Evolutionary conservation across 2,888 invertebrate species (phyloP).

Genomic region (Conomelus anceps): DNA sequence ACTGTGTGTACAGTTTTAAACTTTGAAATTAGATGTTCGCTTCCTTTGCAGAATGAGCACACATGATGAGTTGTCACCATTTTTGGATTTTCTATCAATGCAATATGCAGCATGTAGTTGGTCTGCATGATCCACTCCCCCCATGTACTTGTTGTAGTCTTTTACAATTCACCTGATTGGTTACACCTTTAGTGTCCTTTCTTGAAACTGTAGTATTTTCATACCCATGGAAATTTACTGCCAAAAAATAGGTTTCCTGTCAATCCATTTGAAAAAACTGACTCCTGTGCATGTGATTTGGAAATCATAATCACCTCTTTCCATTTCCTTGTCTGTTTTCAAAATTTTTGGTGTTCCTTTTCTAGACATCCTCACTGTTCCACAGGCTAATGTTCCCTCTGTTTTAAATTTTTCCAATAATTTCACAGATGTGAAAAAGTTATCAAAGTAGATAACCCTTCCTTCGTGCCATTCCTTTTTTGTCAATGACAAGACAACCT

Average conservation of each 20-base stretch:
- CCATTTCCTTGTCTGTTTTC: constrained; percentile 19
- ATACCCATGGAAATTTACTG: constrained; percentile 26
- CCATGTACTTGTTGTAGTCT: too few relatives aligned
- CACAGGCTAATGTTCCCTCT: constrained; percentile 25
- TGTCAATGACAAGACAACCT: constrained; percentile 25
- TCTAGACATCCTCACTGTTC: constrained; percentile 22
- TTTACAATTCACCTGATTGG: neutral
- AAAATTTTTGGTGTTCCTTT: constrained; percentile 17
- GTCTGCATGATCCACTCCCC: too few relatives aligned
- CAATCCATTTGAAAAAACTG: constrained; percentile 26
- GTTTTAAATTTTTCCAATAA: constrained; percentile 23
- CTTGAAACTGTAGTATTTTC: constrained; percentile 28
- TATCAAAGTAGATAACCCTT: constrained; percentile 25
- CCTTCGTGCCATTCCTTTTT: constrained; percentile 16
- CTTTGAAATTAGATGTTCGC: too few relatives aligned
- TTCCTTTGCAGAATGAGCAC: too few relatives aligned
- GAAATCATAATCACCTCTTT: constrained; percentile 30
- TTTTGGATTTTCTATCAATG: neutral
- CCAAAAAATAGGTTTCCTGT: constrained; percentile 22
- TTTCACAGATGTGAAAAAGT: constrained; percentile 25
- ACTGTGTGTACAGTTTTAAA: too few relatives aligned
- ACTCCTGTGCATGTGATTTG: constrained; percentile 22
- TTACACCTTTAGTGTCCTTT: constrained; percentile 20
- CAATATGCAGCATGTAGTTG: too few relatives aligned
- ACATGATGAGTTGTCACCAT: too few relatives aligned